Evolutionary conservation across 2,888 invertebrate species (phyloP), one percentile per base, ranked within the genome.

Genomic region (Athalia cordata): DNA sequence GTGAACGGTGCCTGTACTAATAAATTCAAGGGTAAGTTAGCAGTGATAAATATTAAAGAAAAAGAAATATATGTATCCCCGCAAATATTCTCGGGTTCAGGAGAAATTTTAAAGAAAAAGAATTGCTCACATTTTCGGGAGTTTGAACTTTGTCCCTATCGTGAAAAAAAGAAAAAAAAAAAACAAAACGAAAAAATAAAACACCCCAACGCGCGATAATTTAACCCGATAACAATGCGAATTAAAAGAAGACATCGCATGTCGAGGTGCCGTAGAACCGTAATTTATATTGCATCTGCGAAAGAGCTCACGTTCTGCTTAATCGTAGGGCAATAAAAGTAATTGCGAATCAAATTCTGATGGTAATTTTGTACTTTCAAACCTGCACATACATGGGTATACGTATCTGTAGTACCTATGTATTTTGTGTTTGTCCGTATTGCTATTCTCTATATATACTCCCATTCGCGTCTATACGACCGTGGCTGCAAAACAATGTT

Each of bases 1-100:
- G 87, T 92, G 7, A 95, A 95, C 83, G 95, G 95, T 7, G 91
- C 92, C 65, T 95, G 95, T 84, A 92, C 92, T 65, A 92, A 93
- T 75, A 92, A 92, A 82, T 91, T 91, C 57, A 94, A 94, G 92
- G 93, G 95, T 95, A 89, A 90, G 81, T 66, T 62, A 11, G 9
- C 9, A 8, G 4, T 55, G 0, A n/a, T 13, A 4, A 29, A 9
- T 5, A 1, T 29, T 29, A 61, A 15, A 29, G 43, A 4, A 29
- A 9, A 29, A 5, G 9, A 29, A 9, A 61, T 8, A 59, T 29
- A 7, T 13, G 3, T n/a, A 57, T 29, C 29, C 29, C 29, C 29
- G 29, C 29, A 29, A 29, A 0, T 29, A 29, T 29, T 29, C 29
- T 29, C 29, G 29, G 29, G 29, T 29, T 29, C 29, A 29, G 29